These are phyloP conservation scores for Micoletzkya japonica DNA, from an alignment of 2,888 invertebrate genomes.

Conservation along the genomic window DNA sequence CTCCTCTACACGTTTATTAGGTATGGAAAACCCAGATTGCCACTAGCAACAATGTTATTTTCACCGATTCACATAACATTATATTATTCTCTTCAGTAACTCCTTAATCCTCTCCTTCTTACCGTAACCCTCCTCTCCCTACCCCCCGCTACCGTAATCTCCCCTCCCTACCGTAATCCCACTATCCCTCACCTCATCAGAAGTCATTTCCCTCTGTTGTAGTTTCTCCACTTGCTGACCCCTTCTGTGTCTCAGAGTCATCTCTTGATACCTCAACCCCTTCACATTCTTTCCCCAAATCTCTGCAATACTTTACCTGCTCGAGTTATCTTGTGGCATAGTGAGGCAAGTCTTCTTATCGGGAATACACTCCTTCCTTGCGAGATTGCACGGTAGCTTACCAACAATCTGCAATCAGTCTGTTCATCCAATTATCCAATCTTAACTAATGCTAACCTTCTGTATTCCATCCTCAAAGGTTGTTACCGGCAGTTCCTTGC, in stretches of 20 bases:
- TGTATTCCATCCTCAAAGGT: slow-evolving; percentile 18
- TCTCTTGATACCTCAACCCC: slow-evolving; percentile 21
- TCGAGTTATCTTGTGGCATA: slow-evolving; percentile 27
- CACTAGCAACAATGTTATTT: too few species aligned
- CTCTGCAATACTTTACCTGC: slow-evolving; percentile 19
- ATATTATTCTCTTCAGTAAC: too few species aligned
- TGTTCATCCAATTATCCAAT: background rate
- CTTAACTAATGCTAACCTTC: slow-evolving; percentile 3
- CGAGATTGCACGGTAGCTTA: slow-evolving; percentile 1
- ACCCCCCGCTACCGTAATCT: too few species aligned
- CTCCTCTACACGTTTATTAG: too few species aligned
- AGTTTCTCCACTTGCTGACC: background rate
- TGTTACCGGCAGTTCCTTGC: slow-evolving; percentile 8
- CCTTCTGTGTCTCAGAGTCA: slow-evolving; percentile 7
- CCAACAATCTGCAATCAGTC: slow-evolving; percentile 7
- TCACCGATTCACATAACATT: too few species aligned
- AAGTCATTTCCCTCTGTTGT: background rate
- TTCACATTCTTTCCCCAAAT: background rate
- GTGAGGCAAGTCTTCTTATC: background rate
- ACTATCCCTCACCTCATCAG: background rate
- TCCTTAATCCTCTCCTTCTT: too few species aligned
- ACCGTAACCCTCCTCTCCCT: too few species aligned
- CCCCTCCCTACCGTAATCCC: too few species aligned
- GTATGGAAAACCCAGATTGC: too few species aligned
- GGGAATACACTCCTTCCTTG: slow-evolving; percentile 6